phyloP scores from a whole-genome alignment of 92 coral and sea anemone genomes.

The Parazoanthus darwini region DNA sequence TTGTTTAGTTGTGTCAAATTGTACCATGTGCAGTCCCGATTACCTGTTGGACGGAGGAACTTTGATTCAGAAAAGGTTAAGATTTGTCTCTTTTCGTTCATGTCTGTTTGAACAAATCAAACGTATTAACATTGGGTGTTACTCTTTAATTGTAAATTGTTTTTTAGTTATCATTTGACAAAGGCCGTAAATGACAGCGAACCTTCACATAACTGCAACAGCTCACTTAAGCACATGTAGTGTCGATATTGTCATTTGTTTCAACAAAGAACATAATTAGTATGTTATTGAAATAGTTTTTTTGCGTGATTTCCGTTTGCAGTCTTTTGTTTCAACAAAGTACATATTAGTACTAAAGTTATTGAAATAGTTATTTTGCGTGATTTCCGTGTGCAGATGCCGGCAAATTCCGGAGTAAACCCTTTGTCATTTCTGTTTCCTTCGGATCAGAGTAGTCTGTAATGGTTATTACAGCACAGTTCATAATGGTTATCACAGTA shows the following conservation, averaged over 20 bases:
- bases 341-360: neutral
- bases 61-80: no score
- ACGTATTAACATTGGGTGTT: neutral
- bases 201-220: neutral
- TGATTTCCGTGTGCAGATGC: neutral
- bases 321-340: neutral
- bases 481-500: neutral
- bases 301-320: neutral
- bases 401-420: neutral
- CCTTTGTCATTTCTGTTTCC: neutral
- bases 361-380: neutral
- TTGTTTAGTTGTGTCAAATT: no score
- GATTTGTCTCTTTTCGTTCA: neutral
- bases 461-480: neutral
- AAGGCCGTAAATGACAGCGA: neutral
- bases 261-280: neutral
- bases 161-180: neutral
- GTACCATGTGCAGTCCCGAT: neutral
- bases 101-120: no score
- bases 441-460: neutral
- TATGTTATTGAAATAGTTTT: neutral
- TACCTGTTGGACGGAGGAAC: neutral
- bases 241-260: neutral
- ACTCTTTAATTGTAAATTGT: no score
- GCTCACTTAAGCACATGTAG: neutral